Base-by-base conservation (phyloP, 2,888 invertebrate species). In the Pristionchus japonicus region DNA sequence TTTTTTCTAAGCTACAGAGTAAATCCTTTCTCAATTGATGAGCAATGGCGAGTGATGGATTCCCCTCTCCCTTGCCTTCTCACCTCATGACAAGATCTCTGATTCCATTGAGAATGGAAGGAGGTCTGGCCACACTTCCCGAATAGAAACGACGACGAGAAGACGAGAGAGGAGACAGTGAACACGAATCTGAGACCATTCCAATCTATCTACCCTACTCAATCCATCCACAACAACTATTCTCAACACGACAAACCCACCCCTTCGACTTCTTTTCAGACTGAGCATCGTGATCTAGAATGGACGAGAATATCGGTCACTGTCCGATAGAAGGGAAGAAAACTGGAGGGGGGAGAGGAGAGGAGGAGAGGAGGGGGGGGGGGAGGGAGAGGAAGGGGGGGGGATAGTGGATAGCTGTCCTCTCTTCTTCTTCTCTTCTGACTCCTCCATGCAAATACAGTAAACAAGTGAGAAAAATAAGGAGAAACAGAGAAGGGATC, bases 71-170 rank as follows among this genome's bases (percentile, higher is more conserved):
- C n/a, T 64, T 31, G 27, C 4, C 27, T 37, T 0, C 47, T 47
- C 15, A 86, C 86, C 86, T 67, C n/a, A 86, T 37, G 1, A 86
- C 86, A 15, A 86, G 86, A 70, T 70, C 86, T 70, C 70, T 86
- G 20, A 86, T 70, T 70, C 86, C 86, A 43, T 86, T 70, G 49
- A 86, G 86, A n/a, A 86, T 67, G 15, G 86, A 86, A 61, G 86
- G 86, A 40, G 86, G 86, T 64, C 86, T 67, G 31, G 27, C 31
- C 13, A 86, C 86, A 70, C 70, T 70, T 70, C 86, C 86, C 17
- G 86, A 86, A 20, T 86, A 86, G n/a, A 43, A 40, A 17, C 86
- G 86, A 34, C 86, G 67, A 49, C 70, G 67, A 49, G 86, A 57
- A 43, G 47, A 47, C 23, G 86, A 27, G 9, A 86, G 49, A 20